Conservation (phyloP, 92 coral and sea anemone species). For the Siderastrea siderea region DNA sequence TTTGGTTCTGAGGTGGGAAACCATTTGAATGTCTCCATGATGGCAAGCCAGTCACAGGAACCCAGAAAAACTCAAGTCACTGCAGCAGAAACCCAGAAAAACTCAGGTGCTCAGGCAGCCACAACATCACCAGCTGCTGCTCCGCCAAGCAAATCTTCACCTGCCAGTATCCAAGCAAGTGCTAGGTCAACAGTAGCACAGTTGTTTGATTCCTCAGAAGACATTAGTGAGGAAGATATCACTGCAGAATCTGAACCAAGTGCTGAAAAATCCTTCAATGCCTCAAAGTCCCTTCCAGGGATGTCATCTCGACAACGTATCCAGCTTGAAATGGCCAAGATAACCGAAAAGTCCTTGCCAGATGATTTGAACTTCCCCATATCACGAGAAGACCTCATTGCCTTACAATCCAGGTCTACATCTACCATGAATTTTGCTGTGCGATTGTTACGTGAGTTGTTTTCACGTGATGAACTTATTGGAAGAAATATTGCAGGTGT, state of each 20-base stretch:
- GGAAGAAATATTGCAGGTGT: conserved; percentile 41
- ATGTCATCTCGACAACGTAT: conserved; percentile 30
- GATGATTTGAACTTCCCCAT: conserved; percentile 24
- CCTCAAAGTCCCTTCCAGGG: conserved; percentile 21
- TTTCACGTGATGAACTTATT: conserved; percentile 22
- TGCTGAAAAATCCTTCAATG: neutral
- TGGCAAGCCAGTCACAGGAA: conserved; percentile 4
- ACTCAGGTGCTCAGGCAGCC: neutral
- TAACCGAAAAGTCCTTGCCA: conserved; percentile 24
- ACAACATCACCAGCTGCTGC: neutral
- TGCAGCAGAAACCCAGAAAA: neutral
- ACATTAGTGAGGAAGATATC: neutral
- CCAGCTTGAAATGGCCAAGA: conserved; percentile 48
- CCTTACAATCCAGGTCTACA: conserved; percentile 24
- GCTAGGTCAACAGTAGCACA: neutral
- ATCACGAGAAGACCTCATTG: conserved; percentile 21
- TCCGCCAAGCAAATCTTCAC: neutral
- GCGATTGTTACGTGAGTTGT: conserved; percentile 36
- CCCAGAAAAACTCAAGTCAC: neutral
- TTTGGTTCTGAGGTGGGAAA: conserved; percentile 6
- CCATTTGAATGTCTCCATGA: conserved; percentile 10
- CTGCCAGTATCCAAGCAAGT: neutral
- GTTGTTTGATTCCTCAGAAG: neutral
- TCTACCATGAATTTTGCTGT: conserved; percentile 53
- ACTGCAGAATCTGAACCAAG: neutral